Conservation (phyloP, 2,888 invertebrate species). For the Smittia aterrima region DNA sequence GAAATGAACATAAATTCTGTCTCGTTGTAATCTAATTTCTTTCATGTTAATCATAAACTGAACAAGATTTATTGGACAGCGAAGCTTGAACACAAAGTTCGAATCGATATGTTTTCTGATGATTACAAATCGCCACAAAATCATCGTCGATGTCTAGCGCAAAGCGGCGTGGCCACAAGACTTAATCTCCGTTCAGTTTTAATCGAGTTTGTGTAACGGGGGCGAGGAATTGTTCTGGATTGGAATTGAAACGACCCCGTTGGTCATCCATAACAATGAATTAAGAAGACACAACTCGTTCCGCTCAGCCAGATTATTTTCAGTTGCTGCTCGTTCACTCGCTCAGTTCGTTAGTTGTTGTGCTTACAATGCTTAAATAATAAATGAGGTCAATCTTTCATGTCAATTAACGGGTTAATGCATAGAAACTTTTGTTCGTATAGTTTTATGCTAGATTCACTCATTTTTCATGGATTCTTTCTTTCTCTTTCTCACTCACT, state of each 20-base stretch:
- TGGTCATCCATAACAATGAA: not conserved
- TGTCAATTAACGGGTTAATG: conserved; percentile 41
- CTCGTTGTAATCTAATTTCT: not conserved
- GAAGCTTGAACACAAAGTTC: not conserved
- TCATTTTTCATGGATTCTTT: conserved; percentile 22
- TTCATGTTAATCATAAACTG: not conserved
- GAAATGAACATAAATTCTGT: not conserved
- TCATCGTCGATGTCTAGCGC: no score
- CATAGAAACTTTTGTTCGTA: conserved; percentile 18
- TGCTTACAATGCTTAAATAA: conserved; percentile 27
- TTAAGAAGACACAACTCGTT: not conserved
- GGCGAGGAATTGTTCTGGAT: no score
- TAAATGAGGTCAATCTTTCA: conserved; percentile 39
- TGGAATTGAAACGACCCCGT: no score
- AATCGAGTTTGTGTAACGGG: no score
- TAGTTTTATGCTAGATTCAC: not conserved
- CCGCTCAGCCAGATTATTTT: not conserved
- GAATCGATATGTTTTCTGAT: no score
- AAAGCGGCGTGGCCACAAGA: no score
- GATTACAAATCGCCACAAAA: no score
- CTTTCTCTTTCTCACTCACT: not conserved
- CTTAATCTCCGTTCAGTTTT: no score
- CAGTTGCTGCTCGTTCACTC: no score
- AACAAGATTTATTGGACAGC: not conserved
- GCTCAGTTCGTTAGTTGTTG: not conserved